Evolutionary conservation across 2,888 invertebrate genomes (phyloP), one percentile per base, ranked within the genome.

Genomic region (Apamea anceps): DNA sequence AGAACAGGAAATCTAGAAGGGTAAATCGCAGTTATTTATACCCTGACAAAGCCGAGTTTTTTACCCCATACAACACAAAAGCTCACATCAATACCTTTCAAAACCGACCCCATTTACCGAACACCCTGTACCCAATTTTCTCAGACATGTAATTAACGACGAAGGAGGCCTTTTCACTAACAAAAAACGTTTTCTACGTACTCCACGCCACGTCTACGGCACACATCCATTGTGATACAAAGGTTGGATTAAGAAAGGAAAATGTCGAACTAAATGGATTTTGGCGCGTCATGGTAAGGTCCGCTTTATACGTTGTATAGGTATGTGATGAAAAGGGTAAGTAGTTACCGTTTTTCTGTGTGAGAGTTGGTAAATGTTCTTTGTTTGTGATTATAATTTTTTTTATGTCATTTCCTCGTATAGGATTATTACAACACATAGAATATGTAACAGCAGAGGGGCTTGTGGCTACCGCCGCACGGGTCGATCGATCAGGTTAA

Each of bases 131-230:
- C 68, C 87, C 75, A 87, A 93, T 93, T 94, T 95, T 93, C 93
- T 94, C 92, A 92, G 93, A 93, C 93, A 91, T 93, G 95, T 96
- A 96, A 96, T 96, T 96, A 96, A 95, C 95, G 95, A 95, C 92
- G 95, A 91, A 94, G 95, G 94, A 93, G 95, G 94, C 94, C 94
- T 95, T 95, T 95, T 94, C 94, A 90, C 87, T 70, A 84, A 91
- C 95, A 96, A 96, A 96, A 96, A 96, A 96, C 94, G 92, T 91
- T 90, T 88, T 89, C 81, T 80, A 87, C 93, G 90, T 91, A 92
- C 93, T 92, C 92, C 91, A 93, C 91, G 86, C 90, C 93, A 93
- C 95, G 95, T 95, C 95, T 93, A 86, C 86, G 91, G 91, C 90
- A 87, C 90, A 89, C 92, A 89, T 90, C 89, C 89, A 89, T 87